A percentile compares a stretch with the other conserved stretches of the same genome.
Conservation (phyloP, 2,888 invertebrate genomes). For the Gonocerus acuteangulatus region DNA sequence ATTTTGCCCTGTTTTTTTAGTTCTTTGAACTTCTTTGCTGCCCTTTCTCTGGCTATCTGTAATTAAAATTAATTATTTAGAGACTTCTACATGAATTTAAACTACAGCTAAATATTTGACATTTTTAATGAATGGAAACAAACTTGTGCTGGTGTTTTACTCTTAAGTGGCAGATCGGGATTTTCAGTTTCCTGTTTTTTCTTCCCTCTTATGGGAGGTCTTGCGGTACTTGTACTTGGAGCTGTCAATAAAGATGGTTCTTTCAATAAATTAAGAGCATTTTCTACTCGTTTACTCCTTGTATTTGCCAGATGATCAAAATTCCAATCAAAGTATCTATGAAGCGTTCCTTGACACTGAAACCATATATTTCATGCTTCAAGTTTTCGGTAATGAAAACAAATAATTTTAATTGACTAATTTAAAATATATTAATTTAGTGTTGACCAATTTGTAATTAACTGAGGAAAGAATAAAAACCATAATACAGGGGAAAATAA, state of each 20-base stretch:
- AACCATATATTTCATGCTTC: no score
- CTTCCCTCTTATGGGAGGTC: not conserved
- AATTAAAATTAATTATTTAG: not conserved
- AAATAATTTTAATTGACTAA: not conserved
- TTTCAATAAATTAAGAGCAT: conserved; percentile 60
- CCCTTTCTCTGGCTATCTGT: conserved; percentile 31
- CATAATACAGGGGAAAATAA: no score
- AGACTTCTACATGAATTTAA: not conserved
- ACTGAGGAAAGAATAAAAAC: no score
- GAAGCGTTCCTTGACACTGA: conserved; percentile 58
- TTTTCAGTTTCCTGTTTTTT: not conserved
- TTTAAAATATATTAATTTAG: not conserved
- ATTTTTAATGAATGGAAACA: no score
- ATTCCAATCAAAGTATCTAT: conserved; percentile 64
- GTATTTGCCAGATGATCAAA: conserved; percentile 52
- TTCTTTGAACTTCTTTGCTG: conserved; percentile 31
- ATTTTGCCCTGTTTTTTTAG: conserved; percentile 21
- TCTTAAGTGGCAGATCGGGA: conserved; percentile 2
- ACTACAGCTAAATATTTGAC: no score
- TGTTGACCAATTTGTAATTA: no score
- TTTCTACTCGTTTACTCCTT: conserved; percentile 74
- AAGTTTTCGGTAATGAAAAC: conserved; percentile 1
- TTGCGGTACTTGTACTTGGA: not conserved
- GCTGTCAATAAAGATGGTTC: not conserved
- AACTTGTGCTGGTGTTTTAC: conserved; percentile 33